Evolutionary conservation across 2,888 invertebrate species (phyloP), one percentile per base, ranked within the genome.

Genomic region (Andricus quercusramuli): DNA sequence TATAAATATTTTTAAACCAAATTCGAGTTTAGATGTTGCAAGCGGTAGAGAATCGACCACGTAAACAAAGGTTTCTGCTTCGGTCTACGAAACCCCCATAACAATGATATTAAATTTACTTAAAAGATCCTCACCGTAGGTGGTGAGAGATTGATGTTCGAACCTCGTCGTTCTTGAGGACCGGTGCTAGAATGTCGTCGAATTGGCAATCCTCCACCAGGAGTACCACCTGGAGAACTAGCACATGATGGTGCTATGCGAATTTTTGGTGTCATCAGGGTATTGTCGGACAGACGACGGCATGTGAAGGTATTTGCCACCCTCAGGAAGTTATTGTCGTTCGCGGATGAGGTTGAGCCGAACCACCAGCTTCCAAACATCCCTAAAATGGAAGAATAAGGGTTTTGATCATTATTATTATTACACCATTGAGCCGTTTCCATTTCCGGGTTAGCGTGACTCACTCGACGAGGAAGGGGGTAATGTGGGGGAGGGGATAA

Each of bases 121-220:
- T 22, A 9, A 32, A 51, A 11, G 15, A 15, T 9, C 32, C 76
- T 95, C 95, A 98, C 98, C 94, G 97, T 96, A 86, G 97, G 97
- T 86, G 97, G 97, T 83, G 97, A 97, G 83, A 97, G 94, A 93
- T 97, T 97, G 86, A 96, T 96, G 83, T 96, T 96, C 20, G 97
- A 97, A 80, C 96, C 96, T 78, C 97, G 95, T 84, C 97, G 95
- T 91, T 98, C 97, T 90, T 98, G 97, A 0, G 98, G 97, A 32
- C 97, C 98, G 88, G 97, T 98, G 93, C 97, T 97, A 80, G 98
- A 98, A 93, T 98, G 98, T 37, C 98, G 95, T 78, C 98, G 95
- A 56, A 96, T 96, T 22, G 98, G 98, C 82, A 98, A 93, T 0
- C 97, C 97, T 47, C 96, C 94, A 80, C 95, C 96, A 9, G 97